A percentile compares a stretch with the other conserved stretches of the same genome.
These are phyloP conservation scores for Lutraria rhynchaena DNA, from an alignment of 1,140 invertebrate species.

Conservation along the genomic window DNA sequence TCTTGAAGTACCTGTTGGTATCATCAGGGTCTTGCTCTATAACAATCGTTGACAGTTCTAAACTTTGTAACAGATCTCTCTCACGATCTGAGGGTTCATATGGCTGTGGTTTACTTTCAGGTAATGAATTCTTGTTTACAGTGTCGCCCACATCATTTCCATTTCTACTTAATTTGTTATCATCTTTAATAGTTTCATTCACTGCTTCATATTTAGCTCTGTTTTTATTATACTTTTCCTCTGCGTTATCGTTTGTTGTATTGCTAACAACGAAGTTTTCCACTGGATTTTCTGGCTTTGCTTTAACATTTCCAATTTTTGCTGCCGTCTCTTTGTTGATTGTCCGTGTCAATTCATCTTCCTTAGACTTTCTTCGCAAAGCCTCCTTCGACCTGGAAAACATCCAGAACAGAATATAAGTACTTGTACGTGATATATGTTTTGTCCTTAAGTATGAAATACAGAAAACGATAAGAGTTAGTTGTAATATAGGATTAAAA, in stretches of 20 bases:
- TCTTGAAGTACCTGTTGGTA: conserved; percentile 51
- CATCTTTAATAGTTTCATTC: not conserved
- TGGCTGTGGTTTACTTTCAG: conserved; percentile 4
- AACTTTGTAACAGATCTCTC: conserved; percentile 18
- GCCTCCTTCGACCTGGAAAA: conserved; percentile 13
- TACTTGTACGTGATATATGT: no score
- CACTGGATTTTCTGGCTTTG: not conserved
- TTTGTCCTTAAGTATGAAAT: no score
- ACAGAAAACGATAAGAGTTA: no score
- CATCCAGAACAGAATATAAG: no score
- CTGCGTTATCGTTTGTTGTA: not conserved
- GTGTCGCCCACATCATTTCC: not conserved
- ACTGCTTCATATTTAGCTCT: not conserved
- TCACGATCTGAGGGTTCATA: conserved; percentile 46
- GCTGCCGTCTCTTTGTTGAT: not conserved
- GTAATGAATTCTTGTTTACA: not conserved
- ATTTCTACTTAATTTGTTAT: not conserved
- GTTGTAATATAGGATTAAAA: no score
- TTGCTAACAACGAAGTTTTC: not conserved
- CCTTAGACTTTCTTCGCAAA: not conserved
- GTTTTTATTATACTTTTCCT: not conserved
- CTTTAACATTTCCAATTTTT: not conserved
- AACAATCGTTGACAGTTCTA: conserved; percentile 48
- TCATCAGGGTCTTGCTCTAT: conserved; percentile 40
- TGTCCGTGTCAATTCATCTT: conserved; percentile 5